Evolutionary conservation across 2,888 invertebrate genomes (phyloP).

Genomic region (Galeopsomyia nigrocyanea): DNA sequence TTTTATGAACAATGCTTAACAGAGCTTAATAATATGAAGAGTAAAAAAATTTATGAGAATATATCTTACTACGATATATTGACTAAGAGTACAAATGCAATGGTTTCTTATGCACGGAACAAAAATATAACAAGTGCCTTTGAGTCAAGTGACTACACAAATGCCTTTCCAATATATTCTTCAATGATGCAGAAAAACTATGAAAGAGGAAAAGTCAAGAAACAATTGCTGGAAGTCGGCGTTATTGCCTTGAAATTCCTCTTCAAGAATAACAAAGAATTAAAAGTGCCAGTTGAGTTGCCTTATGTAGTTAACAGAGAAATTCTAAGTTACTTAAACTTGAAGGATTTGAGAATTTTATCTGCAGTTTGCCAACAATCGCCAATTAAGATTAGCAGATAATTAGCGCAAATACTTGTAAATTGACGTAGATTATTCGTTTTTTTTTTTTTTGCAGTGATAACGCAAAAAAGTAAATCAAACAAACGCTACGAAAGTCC

Average conservation of each 20-base stretch:
- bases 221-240: slow-evolving; percentile 37
- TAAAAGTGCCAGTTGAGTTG: slow-evolving; percentile 38
- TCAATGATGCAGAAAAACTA: slow-evolving; percentile 40
- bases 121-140: slow-evolving; percentile 38
- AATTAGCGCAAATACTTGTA: slow-evolving; percentile 9
- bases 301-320: slow-evolving; percentile 44
- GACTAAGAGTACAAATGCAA: slow-evolving; percentile 38
- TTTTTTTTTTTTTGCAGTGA: slow-evolving; percentile 9
- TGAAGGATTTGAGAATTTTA: slow-evolving; percentile 42
- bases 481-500: not conserved
- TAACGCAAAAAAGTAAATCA: slow-evolving; percentile 2
- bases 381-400: slow-evolving; percentile 23
- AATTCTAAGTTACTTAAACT: slow-evolving; percentile 40
- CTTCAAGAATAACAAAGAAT: slow-evolving; percentile 37
- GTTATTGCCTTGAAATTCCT: slow-evolving; percentile 36
- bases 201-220: slow-evolving; percentile 35
- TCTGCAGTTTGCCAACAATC: slow-evolving; percentile 28
- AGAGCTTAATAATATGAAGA: slow-evolving; percentile 33
- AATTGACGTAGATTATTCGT: slow-evolving; percentile 18
- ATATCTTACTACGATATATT: slow-evolving; percentile 42
- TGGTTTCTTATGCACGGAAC: slow-evolving; percentile 42
- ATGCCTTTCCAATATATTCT: slow-evolving; percentile 42
- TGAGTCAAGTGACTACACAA: slow-evolving; percentile 33
- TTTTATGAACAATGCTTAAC: slow-evolving; percentile 38
- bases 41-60: slow-evolving; percentile 35